Percentiles rank a stretch among this genome's conserved stretches.
Evolutionary conservation across 2,797 vertebrate species (phyloP).

Genomic region (Lepilemur septentrionalis): DNA sequence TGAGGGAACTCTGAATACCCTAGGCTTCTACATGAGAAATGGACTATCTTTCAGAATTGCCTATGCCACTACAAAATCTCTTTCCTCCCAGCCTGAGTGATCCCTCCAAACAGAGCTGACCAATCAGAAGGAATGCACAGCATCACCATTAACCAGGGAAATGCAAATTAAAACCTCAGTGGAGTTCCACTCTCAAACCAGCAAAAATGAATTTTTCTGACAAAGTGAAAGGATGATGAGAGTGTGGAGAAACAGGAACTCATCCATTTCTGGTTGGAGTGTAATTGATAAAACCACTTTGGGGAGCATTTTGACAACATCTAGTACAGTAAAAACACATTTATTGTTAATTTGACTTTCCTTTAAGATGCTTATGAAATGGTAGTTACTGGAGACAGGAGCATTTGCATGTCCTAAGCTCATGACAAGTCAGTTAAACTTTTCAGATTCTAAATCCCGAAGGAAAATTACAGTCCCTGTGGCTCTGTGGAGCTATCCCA

Average conservation of each 20-base stretch:
- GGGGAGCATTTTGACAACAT: neutral
- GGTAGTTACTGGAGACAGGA: neutral
- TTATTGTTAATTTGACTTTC: neutral
- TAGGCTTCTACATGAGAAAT: neutral
- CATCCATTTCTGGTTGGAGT: neutral
- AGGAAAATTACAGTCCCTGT: neutral
- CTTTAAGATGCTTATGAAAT: neutral
- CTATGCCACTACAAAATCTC: neutral
- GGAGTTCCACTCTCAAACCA: neutral
- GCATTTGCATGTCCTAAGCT: neutral
- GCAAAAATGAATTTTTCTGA: neutral
- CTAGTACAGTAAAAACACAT: neutral
- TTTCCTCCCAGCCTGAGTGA: neutral
- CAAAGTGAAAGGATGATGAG: neutral
- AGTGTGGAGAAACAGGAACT: neutral
- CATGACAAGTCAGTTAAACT: neutral
- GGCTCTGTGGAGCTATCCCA: neutral
- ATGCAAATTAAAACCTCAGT: neutral
- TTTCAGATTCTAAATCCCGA: conserved; percentile 16
- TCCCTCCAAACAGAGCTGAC: neutral
- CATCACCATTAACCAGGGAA: neutral
- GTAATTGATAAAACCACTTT: neutral
- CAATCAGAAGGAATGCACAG: neutral
- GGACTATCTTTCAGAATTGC: neutral
- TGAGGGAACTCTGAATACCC: neutral